These are phyloP conservation scores for Solenodon paradoxus DNA, from an alignment of 2,113 vertebrate species.

Conservation along the genomic window DNA sequence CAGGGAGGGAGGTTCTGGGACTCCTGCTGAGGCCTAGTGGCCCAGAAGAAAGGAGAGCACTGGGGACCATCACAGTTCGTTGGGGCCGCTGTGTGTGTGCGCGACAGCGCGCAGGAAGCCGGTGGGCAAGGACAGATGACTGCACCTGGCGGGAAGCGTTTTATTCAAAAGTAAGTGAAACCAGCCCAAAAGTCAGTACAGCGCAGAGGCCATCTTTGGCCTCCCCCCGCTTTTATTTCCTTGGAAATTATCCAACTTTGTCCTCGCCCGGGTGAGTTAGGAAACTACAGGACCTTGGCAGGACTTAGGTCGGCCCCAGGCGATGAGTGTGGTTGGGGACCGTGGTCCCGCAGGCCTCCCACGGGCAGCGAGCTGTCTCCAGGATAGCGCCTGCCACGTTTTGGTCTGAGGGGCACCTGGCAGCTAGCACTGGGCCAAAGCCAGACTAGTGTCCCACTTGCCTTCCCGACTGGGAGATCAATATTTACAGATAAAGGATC, in stretches of 20 bases:
- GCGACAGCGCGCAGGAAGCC: background rate
- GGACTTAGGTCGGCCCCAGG: too few relatives aligned
- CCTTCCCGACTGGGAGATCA: too few relatives aligned
- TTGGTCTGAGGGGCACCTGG: background rate
- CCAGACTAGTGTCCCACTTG: background rate
- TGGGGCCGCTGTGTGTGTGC: background rate
- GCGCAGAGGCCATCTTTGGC: background rate
- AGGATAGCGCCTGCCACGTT: fast-evolving
- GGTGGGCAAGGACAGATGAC: background rate
- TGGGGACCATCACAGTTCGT: fast-evolving
- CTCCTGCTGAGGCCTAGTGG: background rate
- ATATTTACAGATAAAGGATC: too few relatives aligned
- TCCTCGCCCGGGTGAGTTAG: background rate
- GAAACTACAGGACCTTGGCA: too few relatives aligned
- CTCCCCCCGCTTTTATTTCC: background rate
- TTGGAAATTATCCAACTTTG: background rate
- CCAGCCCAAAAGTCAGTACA: background rate
- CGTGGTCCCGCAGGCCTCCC: fast-evolving
- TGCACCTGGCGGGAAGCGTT: background rate
- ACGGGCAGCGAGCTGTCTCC: background rate
- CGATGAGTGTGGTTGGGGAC: background rate
- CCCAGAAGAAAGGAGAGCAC: background rate
- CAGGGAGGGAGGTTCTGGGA: too few relatives aligned
- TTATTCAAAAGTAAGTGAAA: background rate
- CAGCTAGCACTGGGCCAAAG: background rate